Base-by-base conservation (phyloP, 2,113 vertebrate genomes). In the Okapia johnstoni region DNA sequence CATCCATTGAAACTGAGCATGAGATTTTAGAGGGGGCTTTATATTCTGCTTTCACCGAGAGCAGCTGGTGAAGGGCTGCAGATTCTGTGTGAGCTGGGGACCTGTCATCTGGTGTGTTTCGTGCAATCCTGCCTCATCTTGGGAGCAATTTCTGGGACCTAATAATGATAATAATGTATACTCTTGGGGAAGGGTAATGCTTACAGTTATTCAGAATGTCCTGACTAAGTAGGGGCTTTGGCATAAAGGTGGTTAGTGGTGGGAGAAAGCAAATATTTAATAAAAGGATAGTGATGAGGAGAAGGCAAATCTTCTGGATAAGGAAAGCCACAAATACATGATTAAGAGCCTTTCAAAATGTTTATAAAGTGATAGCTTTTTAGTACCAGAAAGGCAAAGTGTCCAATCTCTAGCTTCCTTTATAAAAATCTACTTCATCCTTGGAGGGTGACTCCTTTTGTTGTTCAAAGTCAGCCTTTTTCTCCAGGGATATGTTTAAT, bases 1-100 rank as follows among this genome's bases (percentile, higher is more conserved):
- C 85, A 66, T 95, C 93, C 19, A 30, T 96, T 98, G 95, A 97
- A 88, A 97, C 92, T 95, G 98, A 98, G 94, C 76, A 94, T 46
- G 90, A 90, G 83, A 90, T 96, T 81, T 97, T 80, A 97, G 90
- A 61, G 81, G 46, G 92, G 93, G 40, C 86, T 97, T 98, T 96
- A 9, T 36, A 48, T 97, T 97, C 90, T 96, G 7, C 85, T 97
- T 98, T 79, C 52, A 19, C 28, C 43, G 83, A 96, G 97, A 98
- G 79, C 83, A 89, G 95, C 81, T 93, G 90, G 79, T 48, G 0
- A 13, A 63, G 54, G 97, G 36, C 80, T 73, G 28, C 25, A 23
- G 15, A 2, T 83, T 84, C 55, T 79, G 0, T 73, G 40, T 73
- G 94, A 94, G 92, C 76, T 25, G 52, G 63, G 76, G 80, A 61